Percentiles rank a stretch among this genome's conserved stretches.
These are phyloP conservation scores for Callionymus lyra DNA, from an alignment of 2,113 vertebrate genomes.

Conservation along the genomic window DNA sequence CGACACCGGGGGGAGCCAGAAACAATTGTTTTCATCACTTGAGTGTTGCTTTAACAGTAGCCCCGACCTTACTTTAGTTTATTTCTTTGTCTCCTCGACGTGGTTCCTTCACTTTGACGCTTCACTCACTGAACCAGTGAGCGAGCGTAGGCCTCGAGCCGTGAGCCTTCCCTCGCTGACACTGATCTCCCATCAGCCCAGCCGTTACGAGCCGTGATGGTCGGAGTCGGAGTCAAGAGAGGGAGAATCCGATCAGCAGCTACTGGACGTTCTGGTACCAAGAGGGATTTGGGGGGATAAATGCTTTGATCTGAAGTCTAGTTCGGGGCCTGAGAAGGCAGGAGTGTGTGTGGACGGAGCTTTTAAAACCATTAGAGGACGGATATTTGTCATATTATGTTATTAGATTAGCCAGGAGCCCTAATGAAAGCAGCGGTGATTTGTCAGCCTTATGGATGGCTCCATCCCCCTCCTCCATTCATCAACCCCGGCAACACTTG, in stretches of 20 bases:
- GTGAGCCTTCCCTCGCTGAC: conserved; percentile 38
- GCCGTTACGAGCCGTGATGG: conserved; percentile 35
- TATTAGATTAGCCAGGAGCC: conserved; percentile 69
- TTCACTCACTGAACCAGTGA: no score
- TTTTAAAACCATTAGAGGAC: conserved; percentile 66
- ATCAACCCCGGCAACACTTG: conserved; percentile 51
- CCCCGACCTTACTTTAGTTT: no score
- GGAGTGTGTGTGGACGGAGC: conserved; percentile 21
- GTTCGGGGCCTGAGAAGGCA: conserved; percentile 17
- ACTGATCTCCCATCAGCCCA: conserved; percentile 45
- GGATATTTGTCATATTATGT: conserved; percentile 73
- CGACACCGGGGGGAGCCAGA: no score
- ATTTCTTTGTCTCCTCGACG: no score
- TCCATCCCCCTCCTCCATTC: conserved; percentile 60
- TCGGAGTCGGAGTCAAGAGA: conserved; percentile 47
- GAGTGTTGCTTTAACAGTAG: no score
- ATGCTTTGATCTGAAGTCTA: conserved; percentile 17
- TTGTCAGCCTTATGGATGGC: conserved; percentile 68
- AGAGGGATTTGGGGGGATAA: conserved; percentile 17
- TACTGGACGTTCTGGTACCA: conserved; percentile 11
- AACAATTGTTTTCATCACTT: no score
- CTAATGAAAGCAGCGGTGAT: conserved; percentile 73
- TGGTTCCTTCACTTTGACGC: no score
- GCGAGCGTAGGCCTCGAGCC: no score
- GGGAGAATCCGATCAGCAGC: conserved; percentile 42